phyloP scores from a whole-genome alignment of 2,113 vertebrate species.

The Xiphophorus couchianus region DNA sequence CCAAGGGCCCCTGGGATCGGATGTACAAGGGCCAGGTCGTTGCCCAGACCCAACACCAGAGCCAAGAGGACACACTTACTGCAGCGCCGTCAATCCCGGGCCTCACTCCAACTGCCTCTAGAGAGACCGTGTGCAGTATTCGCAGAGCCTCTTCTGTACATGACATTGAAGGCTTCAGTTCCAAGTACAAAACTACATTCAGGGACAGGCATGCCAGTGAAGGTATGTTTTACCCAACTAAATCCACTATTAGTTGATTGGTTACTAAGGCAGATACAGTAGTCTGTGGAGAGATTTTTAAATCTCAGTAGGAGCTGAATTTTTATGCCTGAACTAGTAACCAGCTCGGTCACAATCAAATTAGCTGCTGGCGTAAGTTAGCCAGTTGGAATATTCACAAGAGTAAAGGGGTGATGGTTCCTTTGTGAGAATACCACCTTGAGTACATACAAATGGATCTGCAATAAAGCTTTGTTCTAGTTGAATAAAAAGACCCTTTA shows the following conservation, averaged over 20 bases:
- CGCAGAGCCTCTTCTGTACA: conserved; percentile 94
- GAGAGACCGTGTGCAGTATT: conserved; percentile 90
- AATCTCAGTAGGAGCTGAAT: not conserved
- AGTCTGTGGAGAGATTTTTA: not conserved
- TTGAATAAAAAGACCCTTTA: not conserved
- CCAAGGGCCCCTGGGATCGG: conserved; percentile 89
- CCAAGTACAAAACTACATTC: conserved; percentile 86
- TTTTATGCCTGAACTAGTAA: not conserved
- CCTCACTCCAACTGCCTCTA: conserved; percentile 87
- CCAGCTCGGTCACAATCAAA: not conserved
- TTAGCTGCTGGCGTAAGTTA: not conserved
- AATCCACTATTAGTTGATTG: too few species aligned
- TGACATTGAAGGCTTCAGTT: conserved; percentile 90
- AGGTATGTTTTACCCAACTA: conserved; percentile 81
- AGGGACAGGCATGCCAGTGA: conserved; percentile 95
- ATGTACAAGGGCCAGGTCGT: conserved; percentile 81
- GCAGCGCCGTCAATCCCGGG: conserved; percentile 83
- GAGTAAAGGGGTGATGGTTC: not conserved
- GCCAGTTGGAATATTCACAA: not conserved
- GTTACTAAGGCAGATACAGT: too few species aligned
- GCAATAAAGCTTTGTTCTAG: not conserved
- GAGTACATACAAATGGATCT: too few species aligned
- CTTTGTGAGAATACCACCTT: not conserved
- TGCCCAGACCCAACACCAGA: conserved; percentile 29
- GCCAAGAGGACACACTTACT: conserved; percentile 37